Conservation (phyloP, 2,113 vertebrate species). For the Nothobranchius furzeri region DNA sequence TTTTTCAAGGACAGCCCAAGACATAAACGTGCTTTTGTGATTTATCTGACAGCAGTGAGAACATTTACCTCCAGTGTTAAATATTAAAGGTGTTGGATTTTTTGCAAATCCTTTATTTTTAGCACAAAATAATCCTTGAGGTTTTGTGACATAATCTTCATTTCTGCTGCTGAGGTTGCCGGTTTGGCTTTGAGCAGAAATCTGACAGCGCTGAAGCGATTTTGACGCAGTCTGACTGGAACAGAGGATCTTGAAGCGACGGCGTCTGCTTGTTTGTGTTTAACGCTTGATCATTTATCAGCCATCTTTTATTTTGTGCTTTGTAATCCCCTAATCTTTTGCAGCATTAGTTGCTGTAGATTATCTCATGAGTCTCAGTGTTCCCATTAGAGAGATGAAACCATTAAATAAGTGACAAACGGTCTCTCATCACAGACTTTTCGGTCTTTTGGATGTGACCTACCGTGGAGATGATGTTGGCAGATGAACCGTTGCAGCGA, state of each 20-base stretch:
- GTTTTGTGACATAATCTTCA: neutral
- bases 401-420: neutral
- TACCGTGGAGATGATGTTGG: neutral
- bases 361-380: constrained; percentile 9
- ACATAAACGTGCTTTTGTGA: neutral
- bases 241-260: neutral
- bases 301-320: constrained; percentile 21
- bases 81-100: neutral
- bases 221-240: neutral
- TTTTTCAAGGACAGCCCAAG: too few relatives aligned
- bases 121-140: neutral
- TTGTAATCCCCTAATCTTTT: constrained; percentile 39
- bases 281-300: constrained; percentile 25
- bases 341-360: constrained; percentile 13
- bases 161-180: neutral
- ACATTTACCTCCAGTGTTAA: neutral
- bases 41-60: constrained; percentile 5
- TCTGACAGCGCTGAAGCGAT: neutral
- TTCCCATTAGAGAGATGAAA: constrained; percentile 8
- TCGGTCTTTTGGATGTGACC: neutral
- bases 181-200: neutral
- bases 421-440: neutral
- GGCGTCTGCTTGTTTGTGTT: neutral
- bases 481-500: constrained; percentile 22
- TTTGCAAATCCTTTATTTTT: neutral